phyloP scores from a whole-genome alignment of 2,113 vertebrate genomes.

The Australoheros scitulus region DNA sequence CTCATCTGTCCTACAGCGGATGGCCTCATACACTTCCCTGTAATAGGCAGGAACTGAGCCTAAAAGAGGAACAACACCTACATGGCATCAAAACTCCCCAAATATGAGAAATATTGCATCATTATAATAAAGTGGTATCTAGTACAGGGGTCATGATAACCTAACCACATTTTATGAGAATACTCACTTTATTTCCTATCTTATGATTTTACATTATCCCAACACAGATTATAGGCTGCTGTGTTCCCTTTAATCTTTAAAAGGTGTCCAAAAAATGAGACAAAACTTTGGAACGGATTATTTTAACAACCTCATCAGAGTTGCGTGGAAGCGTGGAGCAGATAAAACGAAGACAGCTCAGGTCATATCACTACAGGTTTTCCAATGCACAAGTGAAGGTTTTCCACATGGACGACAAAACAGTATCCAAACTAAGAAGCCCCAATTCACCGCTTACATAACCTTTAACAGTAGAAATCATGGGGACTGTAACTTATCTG shows the following conservation, averaged over 20 bases:
- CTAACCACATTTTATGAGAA: background rate
- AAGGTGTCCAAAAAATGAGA: background rate
- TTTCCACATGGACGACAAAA: slow-evolving; percentile 46
- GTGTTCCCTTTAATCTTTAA: background rate
- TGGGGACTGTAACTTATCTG: background rate
- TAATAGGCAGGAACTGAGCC: slow-evolving; percentile 84
- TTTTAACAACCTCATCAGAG: background rate
- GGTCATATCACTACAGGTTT: background rate
- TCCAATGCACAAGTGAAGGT: background rate
- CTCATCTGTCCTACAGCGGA: slow-evolving; percentile 78
- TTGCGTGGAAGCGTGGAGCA: background rate
- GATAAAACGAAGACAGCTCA: background rate
- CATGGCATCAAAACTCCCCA: slow-evolving; percentile 5
- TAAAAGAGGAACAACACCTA: slow-evolving; percentile 61
- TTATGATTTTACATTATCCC: slow-evolving; percentile 9
- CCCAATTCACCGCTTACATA: background rate
- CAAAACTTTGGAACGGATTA: background rate
- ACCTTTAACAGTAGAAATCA: background rate
- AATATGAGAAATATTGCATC: background rate
- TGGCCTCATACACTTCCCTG: slow-evolving; percentile 81
- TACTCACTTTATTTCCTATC: background rate
- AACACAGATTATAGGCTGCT: background rate
- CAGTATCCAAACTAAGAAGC: background rate
- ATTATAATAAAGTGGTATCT: background rate
- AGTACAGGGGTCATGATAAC: background rate